Percentiles rank a stretch among this genome's conserved stretches.
phyloP scores from a whole-genome alignment of 2,113 vertebrate species.

The Columba livia region DNA sequence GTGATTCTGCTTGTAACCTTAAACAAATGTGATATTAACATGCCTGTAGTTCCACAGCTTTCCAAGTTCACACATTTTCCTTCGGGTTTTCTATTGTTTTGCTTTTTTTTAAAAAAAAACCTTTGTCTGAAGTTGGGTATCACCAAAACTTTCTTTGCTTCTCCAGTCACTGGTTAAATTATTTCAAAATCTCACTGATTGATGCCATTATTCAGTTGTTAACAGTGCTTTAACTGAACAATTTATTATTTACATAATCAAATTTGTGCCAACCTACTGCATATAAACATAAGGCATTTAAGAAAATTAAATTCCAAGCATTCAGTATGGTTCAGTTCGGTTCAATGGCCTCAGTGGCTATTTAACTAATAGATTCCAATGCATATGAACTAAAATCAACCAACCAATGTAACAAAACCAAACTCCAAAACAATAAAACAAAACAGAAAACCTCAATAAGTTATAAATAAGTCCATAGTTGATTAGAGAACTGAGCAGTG shows the following conservation, averaged over 20 bases:
- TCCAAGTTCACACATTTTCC: not conserved
- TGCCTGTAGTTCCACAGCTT: not conserved
- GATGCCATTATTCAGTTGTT: not conserved
- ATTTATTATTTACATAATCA: not conserved
- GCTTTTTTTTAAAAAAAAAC: not conserved
- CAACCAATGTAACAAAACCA: no score
- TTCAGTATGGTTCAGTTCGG: constrained; percentile 4
- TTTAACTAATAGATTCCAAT: not conserved
- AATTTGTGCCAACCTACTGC: constrained; percentile 3
- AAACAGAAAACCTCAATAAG: no score
- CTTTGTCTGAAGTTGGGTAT: not conserved
- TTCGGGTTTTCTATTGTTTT: no score
- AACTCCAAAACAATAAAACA: no score
- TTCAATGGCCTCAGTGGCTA: not conserved
- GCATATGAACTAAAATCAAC: not conserved
- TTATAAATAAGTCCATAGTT: not conserved
- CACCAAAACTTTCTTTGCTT: not conserved
- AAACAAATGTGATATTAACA: not conserved
- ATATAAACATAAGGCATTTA: not conserved
- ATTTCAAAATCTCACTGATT: not conserved
- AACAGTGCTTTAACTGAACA: not conserved
- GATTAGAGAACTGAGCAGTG: not conserved
- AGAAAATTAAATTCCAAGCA: constrained; percentile 11
- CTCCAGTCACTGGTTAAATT: not conserved
- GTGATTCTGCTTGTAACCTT: not conserved